Evolutionary conservation across 1,140 invertebrate species (phyloP).

Genomic region (Pogonus chalceus): DNA sequence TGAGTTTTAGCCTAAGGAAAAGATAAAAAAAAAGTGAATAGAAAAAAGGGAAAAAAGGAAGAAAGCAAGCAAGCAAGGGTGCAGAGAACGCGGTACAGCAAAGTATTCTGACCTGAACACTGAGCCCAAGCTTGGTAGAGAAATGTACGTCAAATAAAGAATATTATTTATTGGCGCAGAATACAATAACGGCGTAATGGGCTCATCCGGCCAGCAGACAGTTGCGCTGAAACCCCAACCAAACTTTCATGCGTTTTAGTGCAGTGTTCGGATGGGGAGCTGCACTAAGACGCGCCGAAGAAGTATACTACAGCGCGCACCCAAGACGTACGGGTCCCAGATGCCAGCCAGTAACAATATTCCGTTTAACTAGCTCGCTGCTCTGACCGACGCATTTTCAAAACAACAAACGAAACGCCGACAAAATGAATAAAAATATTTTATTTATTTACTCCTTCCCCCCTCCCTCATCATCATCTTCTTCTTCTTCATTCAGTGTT

Average conservation of each 20-base stretch:
- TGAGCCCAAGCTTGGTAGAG: too few relatives aligned
- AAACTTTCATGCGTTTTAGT: background rate
- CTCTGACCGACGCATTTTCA: background rate
- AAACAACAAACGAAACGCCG: conserved; percentile 4
- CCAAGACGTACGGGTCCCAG: background rate
- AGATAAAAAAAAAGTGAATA: too few relatives aligned
- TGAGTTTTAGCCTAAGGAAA: too few relatives aligned
- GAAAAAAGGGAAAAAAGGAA: too few relatives aligned
- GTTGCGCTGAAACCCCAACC: background rate
- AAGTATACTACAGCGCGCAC: too few relatives aligned
- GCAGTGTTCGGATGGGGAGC: background rate
- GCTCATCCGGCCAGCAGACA: background rate
- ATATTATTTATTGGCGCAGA: conserved; percentile 32
- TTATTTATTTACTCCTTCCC: background rate
- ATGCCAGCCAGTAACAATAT: conserved; percentile 1
- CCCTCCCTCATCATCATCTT: background rate
- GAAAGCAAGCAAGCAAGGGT: too few relatives aligned
- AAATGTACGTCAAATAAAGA: conserved; percentile 29
- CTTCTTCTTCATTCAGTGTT: conserved; percentile 1
- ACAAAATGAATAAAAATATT: conserved; percentile 4
- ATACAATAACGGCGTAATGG: conserved; percentile 28
- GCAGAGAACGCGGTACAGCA: too few relatives aligned
- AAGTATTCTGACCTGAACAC: background rate
- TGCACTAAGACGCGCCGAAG: background rate
- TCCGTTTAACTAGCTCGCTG: conserved; percentile 7